Evolutionary conservation across 2,113 vertebrate species (phyloP), one percentile per base, ranked within the genome.

Genomic region (Dermatemys mawii): DNA sequence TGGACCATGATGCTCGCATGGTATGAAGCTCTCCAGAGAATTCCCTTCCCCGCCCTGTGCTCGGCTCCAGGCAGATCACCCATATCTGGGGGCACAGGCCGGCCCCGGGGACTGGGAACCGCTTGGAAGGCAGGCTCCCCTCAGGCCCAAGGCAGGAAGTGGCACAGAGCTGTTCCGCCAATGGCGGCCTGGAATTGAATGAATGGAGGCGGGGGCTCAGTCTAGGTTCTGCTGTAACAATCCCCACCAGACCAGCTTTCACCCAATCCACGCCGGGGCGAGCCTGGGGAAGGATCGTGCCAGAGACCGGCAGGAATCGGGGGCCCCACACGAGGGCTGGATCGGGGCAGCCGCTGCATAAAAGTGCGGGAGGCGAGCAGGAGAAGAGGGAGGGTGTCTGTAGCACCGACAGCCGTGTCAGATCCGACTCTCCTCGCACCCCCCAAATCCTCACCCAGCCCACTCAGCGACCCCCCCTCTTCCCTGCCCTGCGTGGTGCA

Each of bases 61-160:
- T 1, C 2, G 4, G 53, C 55, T n/a, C 26, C 17, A 48, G 55
- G 5, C 86, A 73, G 87, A 89, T 95, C 89, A 29, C 89, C 93
- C 85, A 84, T 76, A 63, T 17, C 83, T 0, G 6, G 10, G 11
- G 57, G 46, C 46, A 46, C 46, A 46, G 46, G 46, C 46, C 46
- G 35, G 48, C 24, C 44, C 87, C 78, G 92, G 88, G 89, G 93
- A 94, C 93, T 81, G 26, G n/a, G 0, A 2, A 55, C 1, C 46
- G 93, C 94, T 93, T 26, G 87, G 88, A 10, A 76, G 85, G 85
- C 32, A 80, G 86, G 51, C 83, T 87, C 88, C 92, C 93, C 82
- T 93, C 87, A 90, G 96, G 94, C 90, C 87, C 1, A 11, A 78
- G 81, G 75, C 50, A 55, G 6, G 4, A 46, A 46, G 53, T 89